A percentile compares a stretch with the other conserved stretches of the same genome.
phyloP scores from a whole-genome alignment of 2,113 vertebrate species.

The Origma solitaria region DNA sequence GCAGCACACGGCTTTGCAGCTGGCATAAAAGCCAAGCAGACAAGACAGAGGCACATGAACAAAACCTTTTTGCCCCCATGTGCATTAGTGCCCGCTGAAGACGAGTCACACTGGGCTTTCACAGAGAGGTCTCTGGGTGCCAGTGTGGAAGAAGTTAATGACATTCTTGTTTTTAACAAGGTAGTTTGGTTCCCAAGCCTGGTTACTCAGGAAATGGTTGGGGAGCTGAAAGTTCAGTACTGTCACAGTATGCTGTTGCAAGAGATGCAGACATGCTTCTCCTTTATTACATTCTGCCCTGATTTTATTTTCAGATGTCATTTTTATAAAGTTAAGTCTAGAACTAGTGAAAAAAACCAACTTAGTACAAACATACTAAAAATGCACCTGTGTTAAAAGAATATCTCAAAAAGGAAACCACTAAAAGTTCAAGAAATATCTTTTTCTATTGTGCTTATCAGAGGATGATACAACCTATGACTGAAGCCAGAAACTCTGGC shows the following conservation, averaged over 20 bases:
- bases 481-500: background rate
- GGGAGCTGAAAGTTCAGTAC: background rate
- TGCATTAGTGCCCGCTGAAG: background rate
- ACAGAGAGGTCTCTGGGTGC: background rate
- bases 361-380: background rate
- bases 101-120: background rate
- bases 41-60: background rate
- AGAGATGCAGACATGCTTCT: background rate
- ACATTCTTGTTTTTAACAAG: background rate
- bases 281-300: background rate
- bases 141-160: background rate
- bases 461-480: background rate
- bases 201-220: background rate
- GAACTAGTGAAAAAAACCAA: background rate
- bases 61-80: background rate
- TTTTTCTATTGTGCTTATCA: background rate
- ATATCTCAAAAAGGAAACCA: background rate
- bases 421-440: background rate
- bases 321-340: background rate
- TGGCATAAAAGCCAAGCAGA: background rate
- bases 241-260: background rate
- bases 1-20: constrained; percentile 39
- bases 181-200: background rate
- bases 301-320: background rate
- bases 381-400: background rate